phyloP scores from a whole-genome alignment of 2,113 vertebrate species.

The Cheirogaleus medius region DNA sequence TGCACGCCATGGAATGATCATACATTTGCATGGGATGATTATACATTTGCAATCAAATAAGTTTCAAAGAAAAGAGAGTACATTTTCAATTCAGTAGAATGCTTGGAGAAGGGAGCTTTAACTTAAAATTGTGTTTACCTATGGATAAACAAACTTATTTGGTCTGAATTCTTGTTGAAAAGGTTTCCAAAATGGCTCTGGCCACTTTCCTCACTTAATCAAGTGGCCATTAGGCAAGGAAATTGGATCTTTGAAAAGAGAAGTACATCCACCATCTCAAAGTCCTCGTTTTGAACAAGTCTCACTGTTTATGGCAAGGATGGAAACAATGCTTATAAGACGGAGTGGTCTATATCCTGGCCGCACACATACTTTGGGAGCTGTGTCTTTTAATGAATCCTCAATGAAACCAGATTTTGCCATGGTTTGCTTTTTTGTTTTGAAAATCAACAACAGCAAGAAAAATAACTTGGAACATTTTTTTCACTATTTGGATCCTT shows the following conservation, averaged over 20 bases:
- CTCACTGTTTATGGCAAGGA: neutral
- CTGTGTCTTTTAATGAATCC: neutral
- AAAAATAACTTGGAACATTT: neutral
- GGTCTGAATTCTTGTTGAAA: constrained; percentile 42
- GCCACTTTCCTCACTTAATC: neutral
- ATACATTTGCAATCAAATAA: constrained; percentile 38
- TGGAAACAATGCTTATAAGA: neutral
- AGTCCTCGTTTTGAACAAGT: neutral
- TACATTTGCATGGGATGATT: constrained; percentile 12
- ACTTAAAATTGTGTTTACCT: constrained; percentile 44
- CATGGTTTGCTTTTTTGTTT: constrained; percentile 16
- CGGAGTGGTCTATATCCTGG: neutral
- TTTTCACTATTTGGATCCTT: neutral
- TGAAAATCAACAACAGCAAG: constrained; percentile 6
- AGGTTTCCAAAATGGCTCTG: constrained; percentile 28
- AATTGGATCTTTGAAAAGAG: neutral
- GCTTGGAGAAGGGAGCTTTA: constrained; percentile 22
- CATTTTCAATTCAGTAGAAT: constrained; percentile 28
- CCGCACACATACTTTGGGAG: neutral
- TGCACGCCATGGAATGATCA: neutral
- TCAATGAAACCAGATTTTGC: neutral
- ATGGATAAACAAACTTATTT: constrained; percentile 37
- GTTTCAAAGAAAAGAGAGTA: constrained; percentile 38
- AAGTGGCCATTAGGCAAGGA: neutral
- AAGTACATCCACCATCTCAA: neutral